Evolutionary conservation across 2,797 vertebrate species (phyloP).

Genomic region (Amblyraja radiata): DNA sequence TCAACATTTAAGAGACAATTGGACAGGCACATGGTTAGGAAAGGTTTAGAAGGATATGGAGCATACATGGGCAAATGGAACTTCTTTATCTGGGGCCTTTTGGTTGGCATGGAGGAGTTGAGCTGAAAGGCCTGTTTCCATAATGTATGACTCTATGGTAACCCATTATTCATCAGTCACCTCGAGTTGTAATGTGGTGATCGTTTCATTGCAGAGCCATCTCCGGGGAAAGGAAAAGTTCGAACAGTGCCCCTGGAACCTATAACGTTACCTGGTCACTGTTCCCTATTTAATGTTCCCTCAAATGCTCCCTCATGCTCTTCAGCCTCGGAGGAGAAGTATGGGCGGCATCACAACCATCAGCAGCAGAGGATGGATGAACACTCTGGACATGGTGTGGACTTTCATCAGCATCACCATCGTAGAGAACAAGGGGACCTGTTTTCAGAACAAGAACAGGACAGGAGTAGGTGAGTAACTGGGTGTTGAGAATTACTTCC

Average conservation of each 20-base stretch:
- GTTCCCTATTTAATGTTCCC: not conserved
- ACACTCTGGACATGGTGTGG: not conserved
- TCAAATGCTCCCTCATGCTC: not conserved
- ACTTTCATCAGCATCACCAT: not conserved
- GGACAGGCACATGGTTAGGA: too few relatives aligned
- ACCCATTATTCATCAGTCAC: not conserved
- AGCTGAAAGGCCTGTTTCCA: too few relatives aligned
- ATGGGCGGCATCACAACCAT: not conserved
- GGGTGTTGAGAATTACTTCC: too few relatives aligned
- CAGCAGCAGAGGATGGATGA: conserved; percentile 11
- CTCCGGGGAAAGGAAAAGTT: conserved; percentile 8
- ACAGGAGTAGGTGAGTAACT: conserved; percentile 18
- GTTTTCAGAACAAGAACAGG: conserved; percentile 4
- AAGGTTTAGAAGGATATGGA: too few relatives aligned
- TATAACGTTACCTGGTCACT: not conserved
- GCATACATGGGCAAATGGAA: too few relatives aligned
- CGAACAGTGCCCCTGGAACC: conserved; percentile 19
- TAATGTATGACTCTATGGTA: too few relatives aligned
- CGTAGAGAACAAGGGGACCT: not conserved
- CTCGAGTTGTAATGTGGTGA: not conserved
- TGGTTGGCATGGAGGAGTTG: too few relatives aligned
- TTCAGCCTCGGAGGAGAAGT: not conserved
- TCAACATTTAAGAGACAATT: too few relatives aligned
- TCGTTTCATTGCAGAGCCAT: not conserved
- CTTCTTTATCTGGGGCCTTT: too few relatives aligned